Evolutionary conservation across 2,113 vertebrate genomes (phyloP), one percentile per base, ranked within the genome.

Genomic region (Lagopus leucura): DNA sequence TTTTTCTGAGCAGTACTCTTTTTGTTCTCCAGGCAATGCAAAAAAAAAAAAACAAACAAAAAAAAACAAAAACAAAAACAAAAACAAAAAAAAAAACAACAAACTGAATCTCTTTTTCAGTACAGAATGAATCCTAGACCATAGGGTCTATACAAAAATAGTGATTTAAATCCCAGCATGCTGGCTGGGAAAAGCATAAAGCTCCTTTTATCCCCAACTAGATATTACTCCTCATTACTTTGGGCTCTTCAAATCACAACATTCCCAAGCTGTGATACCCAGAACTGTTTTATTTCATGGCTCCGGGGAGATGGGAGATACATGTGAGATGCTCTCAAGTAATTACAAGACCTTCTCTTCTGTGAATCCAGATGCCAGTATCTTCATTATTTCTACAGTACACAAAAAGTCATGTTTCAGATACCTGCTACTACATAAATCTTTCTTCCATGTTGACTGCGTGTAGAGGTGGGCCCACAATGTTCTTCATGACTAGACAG

Each of bases 381-480:
- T 47, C n/a, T 63, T 25, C 47, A 14, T 40, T 50, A 42, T 50
- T 48, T 55, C 40, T 25, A 40, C 0, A 1, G 19, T 25, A 70
- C 47, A 63, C 70, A 47, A 73, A 60, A 47, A 61, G 36, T 1
- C 4, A 5, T 67, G 17, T 52, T 61, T 47, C 55, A 30, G 47
- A 24, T 55, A 47, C 22, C 28, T 30, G 8, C 14, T 0, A 1
- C n/a, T 54, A 38, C 45, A 28, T 1, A 0, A 45, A 61, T 43
- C 25, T 52, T 42, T 55, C 14, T 54, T 40, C 45, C 28, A 8
- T 2, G 1, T 28, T 43, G 72, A 14, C 27, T 57, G 54, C 17
- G 16, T 57, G 30, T 57, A 57, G 30, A 57, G 28, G 54, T 32
- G 54, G 54, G 9, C 54, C 30, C 54, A 57, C 54, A 32, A 10